A percentile compares a stretch with the other conserved stretches of the same genome.
Evolutionary conservation across 2,797 vertebrate species (phyloP).

Genomic region (Salarias fasciatus): DNA sequence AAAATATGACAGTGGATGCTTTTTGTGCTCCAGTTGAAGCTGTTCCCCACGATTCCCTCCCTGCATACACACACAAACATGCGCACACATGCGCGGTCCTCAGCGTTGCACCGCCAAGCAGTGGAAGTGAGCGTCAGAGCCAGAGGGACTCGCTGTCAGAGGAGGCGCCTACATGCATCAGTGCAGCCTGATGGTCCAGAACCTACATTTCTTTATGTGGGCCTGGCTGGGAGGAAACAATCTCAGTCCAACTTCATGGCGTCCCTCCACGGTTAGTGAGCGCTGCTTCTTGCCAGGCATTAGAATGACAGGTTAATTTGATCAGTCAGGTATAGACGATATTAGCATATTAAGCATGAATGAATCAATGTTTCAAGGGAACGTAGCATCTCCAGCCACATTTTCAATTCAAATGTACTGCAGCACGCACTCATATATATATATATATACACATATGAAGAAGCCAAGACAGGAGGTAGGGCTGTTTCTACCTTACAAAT

Average conservation of each 20-base stretch:
- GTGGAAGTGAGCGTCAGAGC: constrained; percentile 34
- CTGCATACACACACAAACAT: constrained; percentile 1
- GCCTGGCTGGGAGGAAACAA: constrained; percentile 33
- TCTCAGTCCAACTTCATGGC: constrained; percentile 34
- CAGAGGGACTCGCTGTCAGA: constrained; percentile 60
- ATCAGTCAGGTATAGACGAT: constrained; percentile 38
- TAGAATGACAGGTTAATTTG: constrained; percentile 64
- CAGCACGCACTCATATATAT: constrained; percentile 20
- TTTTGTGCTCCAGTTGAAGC: constrained; percentile 45
- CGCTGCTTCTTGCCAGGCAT: constrained; percentile 14
- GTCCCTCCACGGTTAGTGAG: constrained; percentile 44
- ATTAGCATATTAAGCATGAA: constrained; percentile 42
- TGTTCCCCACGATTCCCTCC: constrained; percentile 6
- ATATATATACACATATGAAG: neutral
- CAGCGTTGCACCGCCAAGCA: constrained; percentile 35
- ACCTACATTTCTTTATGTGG: constrained; percentile 58
- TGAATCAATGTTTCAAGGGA: constrained; percentile 44
- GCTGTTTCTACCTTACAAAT: neutral
- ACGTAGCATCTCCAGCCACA: constrained; percentile 36
- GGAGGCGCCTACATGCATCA: constrained; percentile 65
- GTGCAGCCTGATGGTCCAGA: constrained; percentile 71
- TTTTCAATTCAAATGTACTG: constrained; percentile 28
- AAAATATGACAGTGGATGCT: constrained; percentile 13
- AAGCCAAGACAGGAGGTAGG: neutral
- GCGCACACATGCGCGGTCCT: neutral